These are phyloP conservation scores for Hyles vespertilio DNA, from an alignment of 1,140 invertebrate species.

Conservation along the genomic window DNA sequence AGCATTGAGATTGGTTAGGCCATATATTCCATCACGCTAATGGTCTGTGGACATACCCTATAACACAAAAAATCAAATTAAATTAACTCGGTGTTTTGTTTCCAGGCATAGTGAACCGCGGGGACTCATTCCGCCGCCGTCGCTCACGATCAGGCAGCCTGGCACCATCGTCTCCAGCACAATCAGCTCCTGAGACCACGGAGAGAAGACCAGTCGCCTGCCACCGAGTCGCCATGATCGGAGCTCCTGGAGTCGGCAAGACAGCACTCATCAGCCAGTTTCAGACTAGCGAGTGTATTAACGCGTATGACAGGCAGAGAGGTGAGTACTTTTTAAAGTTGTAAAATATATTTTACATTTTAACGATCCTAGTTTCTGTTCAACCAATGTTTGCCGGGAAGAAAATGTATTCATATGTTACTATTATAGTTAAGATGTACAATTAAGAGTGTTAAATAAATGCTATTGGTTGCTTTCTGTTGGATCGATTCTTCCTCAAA, in stretches of 20 bases:
- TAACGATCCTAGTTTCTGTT: too few species aligned
- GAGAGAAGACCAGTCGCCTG: constrained; percentile 73
- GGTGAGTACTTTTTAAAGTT: constrained; percentile 68
- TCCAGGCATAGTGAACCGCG: constrained; percentile 91
- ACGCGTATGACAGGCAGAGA: constrained; percentile 90
- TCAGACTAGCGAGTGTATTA: constrained; percentile 96
- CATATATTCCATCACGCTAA: too few species aligned
- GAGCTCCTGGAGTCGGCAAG: constrained; percentile 92
- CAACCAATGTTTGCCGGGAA: too few species aligned
- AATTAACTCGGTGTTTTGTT: constrained; percentile 21
- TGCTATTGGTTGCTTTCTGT: too few species aligned
- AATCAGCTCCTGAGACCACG: constrained; percentile 59
- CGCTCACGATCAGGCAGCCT: constrained; percentile 87
- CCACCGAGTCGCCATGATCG: constrained; percentile 89
- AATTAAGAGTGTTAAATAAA: too few species aligned
- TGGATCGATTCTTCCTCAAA: too few species aligned
- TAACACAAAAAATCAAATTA: too few species aligned
- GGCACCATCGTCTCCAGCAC: constrained; percentile 71
- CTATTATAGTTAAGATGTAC: too few species aligned
- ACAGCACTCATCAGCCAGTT: constrained; percentile 94
- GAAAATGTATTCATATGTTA: too few species aligned
- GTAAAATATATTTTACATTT: not conserved
- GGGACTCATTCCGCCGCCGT: constrained; percentile 89
- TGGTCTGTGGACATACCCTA: too few species aligned
- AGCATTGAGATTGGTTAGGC: too few species aligned